phyloP scores from a whole-genome alignment of 2,797 vertebrate species.

The Pelochelys cantorii region DNA sequence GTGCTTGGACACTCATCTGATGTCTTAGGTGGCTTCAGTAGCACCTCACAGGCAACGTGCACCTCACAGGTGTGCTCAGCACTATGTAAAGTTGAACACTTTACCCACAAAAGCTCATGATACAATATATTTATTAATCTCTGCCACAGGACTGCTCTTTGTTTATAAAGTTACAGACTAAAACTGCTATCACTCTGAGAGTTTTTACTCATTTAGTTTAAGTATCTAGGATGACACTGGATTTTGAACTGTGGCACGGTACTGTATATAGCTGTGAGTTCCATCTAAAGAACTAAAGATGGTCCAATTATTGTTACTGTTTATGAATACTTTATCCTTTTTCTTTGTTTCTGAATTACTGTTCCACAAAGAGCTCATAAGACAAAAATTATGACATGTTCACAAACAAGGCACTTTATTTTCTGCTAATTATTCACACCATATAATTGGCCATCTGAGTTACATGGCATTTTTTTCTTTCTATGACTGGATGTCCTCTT shows the following conservation, averaged over 20 bases:
- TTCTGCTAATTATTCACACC: not conserved
- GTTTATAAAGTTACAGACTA: no score
- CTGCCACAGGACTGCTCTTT: no score
- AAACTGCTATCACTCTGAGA: no score
- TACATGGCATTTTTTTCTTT: fast-evolving
- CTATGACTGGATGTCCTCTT: not conserved
- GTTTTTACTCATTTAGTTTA: not conserved
- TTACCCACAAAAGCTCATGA: no score
- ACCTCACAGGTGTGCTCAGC: not conserved
- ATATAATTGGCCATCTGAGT: not conserved
- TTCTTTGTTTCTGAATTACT: fast-evolving
- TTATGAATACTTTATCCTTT: not conserved
- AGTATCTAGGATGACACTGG: not conserved
- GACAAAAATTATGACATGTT: fast-evolving
- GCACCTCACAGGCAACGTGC: no score
- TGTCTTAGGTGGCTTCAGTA: not conserved
- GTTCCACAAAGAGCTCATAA: not conserved
- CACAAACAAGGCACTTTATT: not conserved
- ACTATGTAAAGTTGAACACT: not conserved
- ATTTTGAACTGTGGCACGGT: not conserved
- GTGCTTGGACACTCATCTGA: no score
- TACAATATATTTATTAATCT: no score
- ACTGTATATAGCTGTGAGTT: not conserved
- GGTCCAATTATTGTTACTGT: no score
- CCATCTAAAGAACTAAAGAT: not conserved